Percentiles rank a stretch among this genome's conserved stretches.
Evolutionary conservation across 2,113 vertebrate genomes (phyloP).

Genomic region (Amphiprion percula): DNA sequence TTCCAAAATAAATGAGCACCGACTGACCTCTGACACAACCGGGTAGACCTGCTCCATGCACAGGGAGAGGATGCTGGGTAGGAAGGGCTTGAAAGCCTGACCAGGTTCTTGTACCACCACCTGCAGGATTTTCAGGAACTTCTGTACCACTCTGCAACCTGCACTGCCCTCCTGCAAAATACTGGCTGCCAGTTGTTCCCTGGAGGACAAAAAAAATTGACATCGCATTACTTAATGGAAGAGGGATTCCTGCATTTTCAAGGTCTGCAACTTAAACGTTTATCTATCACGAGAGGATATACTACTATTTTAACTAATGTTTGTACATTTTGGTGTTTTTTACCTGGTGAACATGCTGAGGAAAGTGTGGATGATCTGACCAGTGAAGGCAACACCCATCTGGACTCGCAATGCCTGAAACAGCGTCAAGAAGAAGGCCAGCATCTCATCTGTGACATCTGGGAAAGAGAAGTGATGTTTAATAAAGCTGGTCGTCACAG

Average conservation of each 20-base stretch:
- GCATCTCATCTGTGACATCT: constrained; percentile 98
- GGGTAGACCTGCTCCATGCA: constrained; percentile 99
- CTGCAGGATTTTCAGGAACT: constrained; percentile 97
- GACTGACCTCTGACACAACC: constrained; percentile 94
- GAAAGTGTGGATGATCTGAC: constrained; percentile 98
- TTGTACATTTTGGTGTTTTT: not conserved
- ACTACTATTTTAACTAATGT: not conserved
- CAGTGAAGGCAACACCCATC: constrained; percentile 98
- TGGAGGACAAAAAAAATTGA: constrained; percentile 60
- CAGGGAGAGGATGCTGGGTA: constrained; percentile 95
- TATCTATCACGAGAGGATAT: not conserved
- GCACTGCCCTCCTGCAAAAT: constrained; percentile 97
- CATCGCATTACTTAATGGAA: not conserved
- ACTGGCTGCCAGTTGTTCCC: constrained; percentile 97
- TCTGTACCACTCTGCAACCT: constrained; percentile 95
- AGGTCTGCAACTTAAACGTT: not conserved
- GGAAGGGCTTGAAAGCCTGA: constrained; percentile 96
- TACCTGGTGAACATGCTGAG: constrained; percentile 99
- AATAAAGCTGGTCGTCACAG: not conserved
- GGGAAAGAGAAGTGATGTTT: constrained; percentile 20
- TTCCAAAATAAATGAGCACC: not conserved
- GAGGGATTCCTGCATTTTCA: not conserved
- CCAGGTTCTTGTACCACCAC: constrained; percentile 98
- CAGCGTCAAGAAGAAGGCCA: constrained; percentile 97
- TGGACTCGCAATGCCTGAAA: constrained; percentile 97